Percentiles rank a stretch among this genome's conserved stretches.
phyloP scores from a whole-genome alignment of 1,140 invertebrate genomes.

The Acromyrmex charruanus region DNA sequence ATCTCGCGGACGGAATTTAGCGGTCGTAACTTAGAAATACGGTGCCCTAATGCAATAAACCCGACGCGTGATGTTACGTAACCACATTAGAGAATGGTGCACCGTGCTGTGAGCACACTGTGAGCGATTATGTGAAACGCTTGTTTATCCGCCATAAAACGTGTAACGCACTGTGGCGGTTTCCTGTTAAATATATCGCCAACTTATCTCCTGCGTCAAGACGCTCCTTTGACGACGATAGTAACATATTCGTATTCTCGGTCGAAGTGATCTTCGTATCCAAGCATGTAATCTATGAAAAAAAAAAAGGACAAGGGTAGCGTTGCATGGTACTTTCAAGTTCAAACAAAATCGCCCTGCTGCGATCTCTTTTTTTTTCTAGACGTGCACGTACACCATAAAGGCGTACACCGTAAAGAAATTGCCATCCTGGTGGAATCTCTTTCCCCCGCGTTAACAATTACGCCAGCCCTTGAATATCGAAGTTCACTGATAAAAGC shows the following conservation, averaged over 20 bases:
- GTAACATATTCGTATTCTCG: constrained; percentile 40
- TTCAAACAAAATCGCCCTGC: constrained; percentile 47
- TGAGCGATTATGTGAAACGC: constrained; percentile 59
- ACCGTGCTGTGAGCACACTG: background rate
- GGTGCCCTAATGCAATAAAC: constrained; percentile 47
- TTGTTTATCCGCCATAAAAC: constrained; percentile 57
- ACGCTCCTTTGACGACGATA: constrained; percentile 49
- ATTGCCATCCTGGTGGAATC: constrained; percentile 50
- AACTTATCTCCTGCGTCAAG: constrained; percentile 59
- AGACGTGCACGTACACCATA: background rate
- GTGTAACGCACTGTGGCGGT: constrained; percentile 32
- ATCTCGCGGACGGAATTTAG: constrained; percentile 46
- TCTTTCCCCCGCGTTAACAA: constrained; percentile 30
- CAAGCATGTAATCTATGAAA: constrained; percentile 50
- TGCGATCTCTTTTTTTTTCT: constrained; percentile 12
- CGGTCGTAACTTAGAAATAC: constrained; percentile 52
- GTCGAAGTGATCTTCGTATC: constrained; percentile 50
- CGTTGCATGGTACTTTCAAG: constrained; percentile 31
- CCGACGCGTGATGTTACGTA: constrained; percentile 55
- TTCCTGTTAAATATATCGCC: constrained; percentile 54
- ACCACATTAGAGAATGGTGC: constrained; percentile 20
- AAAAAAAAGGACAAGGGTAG: constrained; percentile 34
- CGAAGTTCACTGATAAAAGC: constrained; percentile 62
- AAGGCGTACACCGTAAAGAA: constrained; percentile 48
- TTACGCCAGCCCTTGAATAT: constrained; percentile 39